These are phyloP conservation scores for Uria aalge DNA, from an alignment of 2,113 vertebrate species.

Conservation along the genomic window DNA sequence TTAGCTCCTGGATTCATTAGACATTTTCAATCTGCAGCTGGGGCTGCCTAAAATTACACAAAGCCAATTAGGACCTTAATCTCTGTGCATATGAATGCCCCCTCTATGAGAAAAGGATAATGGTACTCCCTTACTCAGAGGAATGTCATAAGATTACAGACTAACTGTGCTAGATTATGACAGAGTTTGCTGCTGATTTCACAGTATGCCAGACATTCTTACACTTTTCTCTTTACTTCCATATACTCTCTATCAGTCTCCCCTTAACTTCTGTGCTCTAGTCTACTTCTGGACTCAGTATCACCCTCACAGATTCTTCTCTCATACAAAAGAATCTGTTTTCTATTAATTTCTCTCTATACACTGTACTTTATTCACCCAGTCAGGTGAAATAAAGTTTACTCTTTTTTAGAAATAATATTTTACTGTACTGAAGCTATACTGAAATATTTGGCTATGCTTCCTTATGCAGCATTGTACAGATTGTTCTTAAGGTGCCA, in stretches of 20 bases:
- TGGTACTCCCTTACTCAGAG: not conserved
- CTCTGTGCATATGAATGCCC: not conserved
- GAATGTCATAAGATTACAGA: not conserved
- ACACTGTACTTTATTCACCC: not conserved
- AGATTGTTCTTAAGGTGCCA: not conserved
- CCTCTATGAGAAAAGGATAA: not conserved
- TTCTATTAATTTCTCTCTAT: not conserved
- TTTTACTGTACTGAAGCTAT: not conserved
- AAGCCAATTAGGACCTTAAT: not conserved
- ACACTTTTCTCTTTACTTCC: not conserved
- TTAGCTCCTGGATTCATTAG: not conserved
- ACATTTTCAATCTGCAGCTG: not conserved
- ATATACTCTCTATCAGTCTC: not conserved
- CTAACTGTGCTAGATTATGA: not conserved
- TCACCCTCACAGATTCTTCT: not conserved
- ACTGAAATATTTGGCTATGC: not conserved
- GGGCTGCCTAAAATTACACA: not conserved
- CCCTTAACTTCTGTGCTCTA: not conserved
- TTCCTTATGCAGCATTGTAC: not conserved
- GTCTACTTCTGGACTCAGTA: not conserved
- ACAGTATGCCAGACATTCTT: not conserved
- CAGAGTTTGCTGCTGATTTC: not conserved
- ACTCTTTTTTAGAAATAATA: not conserved
- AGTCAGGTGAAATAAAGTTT: not conserved
- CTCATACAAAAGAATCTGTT: not conserved